These are phyloP conservation scores for Gallinago solitaria DNA, from an alignment of 2,797 vertebrate species.

Conservation along the genomic window DNA sequence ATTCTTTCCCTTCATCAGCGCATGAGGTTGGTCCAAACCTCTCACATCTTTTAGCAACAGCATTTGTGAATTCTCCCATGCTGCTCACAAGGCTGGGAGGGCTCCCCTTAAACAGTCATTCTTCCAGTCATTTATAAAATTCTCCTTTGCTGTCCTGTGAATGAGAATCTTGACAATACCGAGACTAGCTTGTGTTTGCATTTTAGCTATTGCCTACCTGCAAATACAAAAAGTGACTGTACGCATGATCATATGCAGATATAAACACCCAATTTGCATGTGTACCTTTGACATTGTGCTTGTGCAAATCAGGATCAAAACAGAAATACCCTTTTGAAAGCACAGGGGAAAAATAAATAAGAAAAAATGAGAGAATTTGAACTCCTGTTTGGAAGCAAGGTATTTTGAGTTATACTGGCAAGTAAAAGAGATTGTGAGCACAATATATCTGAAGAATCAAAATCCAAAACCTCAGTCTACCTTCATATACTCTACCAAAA, in stretches of 20 bases:
- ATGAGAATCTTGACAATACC: not conserved
- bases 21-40: not conserved
- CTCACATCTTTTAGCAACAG: not conserved
- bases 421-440: not conserved
- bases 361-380: not conserved
- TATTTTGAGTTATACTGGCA: not conserved
- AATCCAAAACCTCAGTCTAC: not conserved
- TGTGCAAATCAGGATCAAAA: conserved; percentile 3
- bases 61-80: not conserved
- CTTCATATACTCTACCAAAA: not conserved
- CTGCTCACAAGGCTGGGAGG: not conserved
- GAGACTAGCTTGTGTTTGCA: not conserved
- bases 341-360: not conserved
- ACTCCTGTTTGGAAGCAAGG: not conserved
- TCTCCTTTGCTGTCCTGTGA: not conserved
- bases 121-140: not conserved
- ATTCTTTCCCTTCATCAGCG: not conserved
- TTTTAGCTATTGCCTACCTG: not conserved
- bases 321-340: not conserved
- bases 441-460: not conserved
- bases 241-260: not conserved
- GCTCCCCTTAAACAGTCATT: not conserved
- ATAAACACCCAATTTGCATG: not conserved
- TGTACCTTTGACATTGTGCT: not conserved
- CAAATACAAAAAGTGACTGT: not conserved